Conservation (phyloP, 2,113 vertebrate species). For the Leiothrix lutea region DNA sequence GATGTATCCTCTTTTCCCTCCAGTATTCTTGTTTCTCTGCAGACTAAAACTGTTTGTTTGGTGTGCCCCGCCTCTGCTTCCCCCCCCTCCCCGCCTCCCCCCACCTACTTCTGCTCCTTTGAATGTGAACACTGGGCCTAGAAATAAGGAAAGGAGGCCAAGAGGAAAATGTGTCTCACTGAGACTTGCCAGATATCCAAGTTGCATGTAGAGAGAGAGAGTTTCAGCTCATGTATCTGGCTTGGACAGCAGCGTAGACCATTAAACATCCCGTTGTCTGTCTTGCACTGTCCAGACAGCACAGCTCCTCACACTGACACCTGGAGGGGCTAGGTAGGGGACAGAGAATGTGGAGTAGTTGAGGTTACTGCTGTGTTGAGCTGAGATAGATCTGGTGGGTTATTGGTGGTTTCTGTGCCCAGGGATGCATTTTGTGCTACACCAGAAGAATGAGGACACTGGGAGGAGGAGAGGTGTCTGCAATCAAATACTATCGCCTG, state of each 20-base stretch:
- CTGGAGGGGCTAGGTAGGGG: background rate
- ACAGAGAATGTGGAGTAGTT: background rate
- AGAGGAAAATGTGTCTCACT: conserved; percentile 32
- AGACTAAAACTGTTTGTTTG: background rate
- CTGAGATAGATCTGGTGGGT: background rate
- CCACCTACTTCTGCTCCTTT: background rate
- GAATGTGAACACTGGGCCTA: background rate
- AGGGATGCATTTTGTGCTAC: background rate
- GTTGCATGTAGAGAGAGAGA: conserved; percentile 6
- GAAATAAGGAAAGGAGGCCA: conserved; percentile 37
- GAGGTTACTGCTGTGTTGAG: background rate
- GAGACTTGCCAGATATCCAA: conserved; percentile 41
- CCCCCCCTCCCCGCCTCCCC: too few relatives aligned
- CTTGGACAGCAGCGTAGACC: background rate
- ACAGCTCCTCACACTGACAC: background rate
- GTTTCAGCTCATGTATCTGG: conserved; percentile 18
- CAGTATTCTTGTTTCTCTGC: background rate
- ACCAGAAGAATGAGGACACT: background rate
- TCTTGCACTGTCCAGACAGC: background rate
- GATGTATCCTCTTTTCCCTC: background rate
- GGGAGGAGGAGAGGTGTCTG: background rate
- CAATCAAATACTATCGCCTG: background rate
- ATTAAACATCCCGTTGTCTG: background rate
- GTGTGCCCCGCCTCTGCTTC: too few relatives aligned
- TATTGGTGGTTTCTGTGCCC: background rate